Conservation (phyloP, 2,888 invertebrate genomes). For the Trissoscelio sp. region DNA sequence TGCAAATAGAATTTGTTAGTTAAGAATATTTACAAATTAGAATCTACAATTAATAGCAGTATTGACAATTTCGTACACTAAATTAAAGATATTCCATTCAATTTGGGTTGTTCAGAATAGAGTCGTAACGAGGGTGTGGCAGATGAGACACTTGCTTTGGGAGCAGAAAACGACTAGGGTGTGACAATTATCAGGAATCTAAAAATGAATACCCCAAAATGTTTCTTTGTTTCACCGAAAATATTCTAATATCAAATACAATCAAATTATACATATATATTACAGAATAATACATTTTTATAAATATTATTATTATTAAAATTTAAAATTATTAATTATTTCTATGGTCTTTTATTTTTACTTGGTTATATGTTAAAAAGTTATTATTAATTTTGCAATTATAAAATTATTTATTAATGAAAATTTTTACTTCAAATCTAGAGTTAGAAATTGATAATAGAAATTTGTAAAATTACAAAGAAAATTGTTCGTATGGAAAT, state of each 20-base stretch:
- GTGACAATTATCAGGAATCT: background rate
- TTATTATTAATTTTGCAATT: too few species aligned
- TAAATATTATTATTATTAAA: too few species aligned
- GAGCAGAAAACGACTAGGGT: conserved; percentile 15
- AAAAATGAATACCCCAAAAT: background rate
- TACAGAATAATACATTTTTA: background rate
- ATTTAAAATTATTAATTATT: too few species aligned
- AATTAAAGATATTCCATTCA: conserved; percentile 20
- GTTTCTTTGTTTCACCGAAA: background rate
- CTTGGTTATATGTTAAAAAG: too few species aligned
- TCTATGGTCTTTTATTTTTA: too few species aligned
- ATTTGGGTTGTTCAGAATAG: conserved; percentile 5
- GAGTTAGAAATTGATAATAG: too few species aligned
- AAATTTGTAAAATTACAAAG: too few species aligned
- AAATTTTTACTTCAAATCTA: too few species aligned
- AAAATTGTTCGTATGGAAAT: too few species aligned
- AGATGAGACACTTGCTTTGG: conserved; percentile 10
- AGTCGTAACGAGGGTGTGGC: conserved; percentile 34
- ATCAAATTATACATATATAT: background rate
- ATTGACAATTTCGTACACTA: background rate
- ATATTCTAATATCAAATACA: background rate
- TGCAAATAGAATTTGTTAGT: too few species aligned
- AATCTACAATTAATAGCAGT: background rate
- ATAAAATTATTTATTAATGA: too few species aligned
- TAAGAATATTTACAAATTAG: too few species aligned